Base-by-base conservation (phyloP, 2,888 invertebrate species). In the Thysanoteuthis rhombus region DNA sequence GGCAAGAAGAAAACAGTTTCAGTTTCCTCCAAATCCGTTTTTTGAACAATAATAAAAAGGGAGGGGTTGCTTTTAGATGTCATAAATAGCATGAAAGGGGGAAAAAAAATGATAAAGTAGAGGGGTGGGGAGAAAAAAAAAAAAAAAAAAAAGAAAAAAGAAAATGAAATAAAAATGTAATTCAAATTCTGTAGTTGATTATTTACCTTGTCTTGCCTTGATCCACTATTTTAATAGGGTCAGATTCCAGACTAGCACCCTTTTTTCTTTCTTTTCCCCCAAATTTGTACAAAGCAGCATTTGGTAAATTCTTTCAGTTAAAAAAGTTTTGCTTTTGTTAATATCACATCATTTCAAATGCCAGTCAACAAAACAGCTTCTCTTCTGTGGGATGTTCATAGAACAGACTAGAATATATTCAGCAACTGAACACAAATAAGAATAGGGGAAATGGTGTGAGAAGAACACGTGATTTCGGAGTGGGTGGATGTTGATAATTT, bases 311-410 rank as follows among this genome's bases (percentile, higher is more conserved):
- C 75, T 75, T 75, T 75, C 75, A n/a, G n/a, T 75, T 75, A 75
- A 75, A 75, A 75, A 75, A n/a, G 75, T 75, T 75, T 75, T n/a
- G 75, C 75, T 75, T 75, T 75, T 75, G 75, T 75, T 75, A 16
- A 92, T 92, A 92, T 92, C 91, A 92, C 91, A 92, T 90, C 90
- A 90, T 92, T 92, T 90, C 91, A n/a, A 92, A 40, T 42, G 42
- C 42, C 91, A 92, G 91, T 25, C 91, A 40, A 40, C 25, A 92
- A 42, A 92, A 45, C 42, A 42, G 91, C 91, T 92, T 92, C 91
- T 92, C 91, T 92, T 42, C 45, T 45, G 45, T 42, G 40, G 91
- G 91, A 92, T n/a, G n/a, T 75, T 75, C n/a, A n/a, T 75, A 75
- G n/a, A 75, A 75, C 75, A n/a, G n/a, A 75, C 75, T 75, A 75